Evolutionary conservation across 2,888 invertebrate genomes (phyloP), one percentile per base, ranked within the genome.

Genomic region (Capitulum mitella): DNA sequence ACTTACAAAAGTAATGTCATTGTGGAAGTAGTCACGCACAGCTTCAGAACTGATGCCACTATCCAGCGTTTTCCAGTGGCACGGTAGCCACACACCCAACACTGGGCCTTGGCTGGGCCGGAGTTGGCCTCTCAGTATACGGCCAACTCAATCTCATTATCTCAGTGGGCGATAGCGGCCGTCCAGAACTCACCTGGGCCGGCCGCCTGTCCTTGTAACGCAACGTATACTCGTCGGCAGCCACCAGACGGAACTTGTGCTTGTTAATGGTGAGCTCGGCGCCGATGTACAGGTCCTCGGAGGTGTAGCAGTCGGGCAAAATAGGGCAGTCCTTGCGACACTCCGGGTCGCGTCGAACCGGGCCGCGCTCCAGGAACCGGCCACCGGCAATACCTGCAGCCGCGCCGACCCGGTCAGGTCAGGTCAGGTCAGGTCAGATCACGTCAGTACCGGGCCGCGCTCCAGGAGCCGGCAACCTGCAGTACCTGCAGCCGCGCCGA

Each of bases 221-320:
- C 78, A 95, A 86, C 0, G 94, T 93, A 84, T 93, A 97, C 84
- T 93, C 92, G 85, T 97, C 97, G 1, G 95, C 94, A 2, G 91
- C 91, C 0, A 90, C 87, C 48, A 97, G 87, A 77, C 92, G 87
- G 85, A 97, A 97, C 77, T 90, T 86, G 84, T 93, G 94, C 82
- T 91, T 90, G 84, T 92, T 92, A 32, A 97, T 88, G 64, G 91
- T 90, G 75, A 97, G 83, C 75, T 89, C 89, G 37, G 93, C 92
- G 2, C 97, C 97, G 37, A 97, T 89, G 87, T 91, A 94, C 87
- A 97, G 92, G 85, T 97, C 92, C 82, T 90, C 89, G 12, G 93
- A 90, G 0, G 90, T 89, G 85, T 93, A 96, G 82, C 90, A 89
- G 10, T 89, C 88, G 0, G 95, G 95, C 70, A 92, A 90, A 82